Conservation (phyloP, 2,888 invertebrate genomes). For the Eretmocerus hayati region DNA sequence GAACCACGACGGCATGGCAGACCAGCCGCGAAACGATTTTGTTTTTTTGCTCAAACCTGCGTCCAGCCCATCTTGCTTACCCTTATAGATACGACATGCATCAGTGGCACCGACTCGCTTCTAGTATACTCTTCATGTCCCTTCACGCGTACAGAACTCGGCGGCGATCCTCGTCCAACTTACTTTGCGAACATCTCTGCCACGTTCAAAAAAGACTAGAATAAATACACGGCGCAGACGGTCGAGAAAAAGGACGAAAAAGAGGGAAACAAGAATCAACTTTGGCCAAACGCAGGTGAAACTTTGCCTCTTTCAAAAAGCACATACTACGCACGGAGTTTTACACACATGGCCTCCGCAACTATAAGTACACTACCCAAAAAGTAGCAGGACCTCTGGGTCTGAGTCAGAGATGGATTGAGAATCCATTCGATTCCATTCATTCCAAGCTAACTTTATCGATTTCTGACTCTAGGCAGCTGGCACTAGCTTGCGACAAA, state of each 20-base stretch:
- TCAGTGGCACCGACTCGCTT: slow-evolving; percentile 8
- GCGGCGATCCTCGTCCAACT: slow-evolving; percentile 5
- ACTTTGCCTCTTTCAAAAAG: too few relatives aligned
- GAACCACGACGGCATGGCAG: not conserved
- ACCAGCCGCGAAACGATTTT: slow-evolving; percentile 15
- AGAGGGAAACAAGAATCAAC: slow-evolving; percentile 5
- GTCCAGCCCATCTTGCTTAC: too few relatives aligned
- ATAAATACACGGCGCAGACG: not conserved
- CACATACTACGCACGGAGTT: too few relatives aligned
- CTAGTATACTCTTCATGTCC: slow-evolving; percentile 19
- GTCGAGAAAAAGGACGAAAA: slow-evolving; percentile 5
- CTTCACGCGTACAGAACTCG: slow-evolving; percentile 19
- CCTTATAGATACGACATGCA: slow-evolving; percentile 6
- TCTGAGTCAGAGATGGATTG: too few relatives aligned
- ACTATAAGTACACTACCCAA: too few relatives aligned
- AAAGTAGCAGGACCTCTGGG: too few relatives aligned
- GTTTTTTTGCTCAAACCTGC: slow-evolving; percentile 4
- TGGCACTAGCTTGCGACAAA: too few relatives aligned
- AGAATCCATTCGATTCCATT: too few relatives aligned
- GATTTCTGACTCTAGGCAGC: too few relatives aligned
- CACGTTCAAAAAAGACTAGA: not conserved
- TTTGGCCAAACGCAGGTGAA: slow-evolving; percentile 18
- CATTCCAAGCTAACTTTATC: too few relatives aligned
- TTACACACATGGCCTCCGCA: too few relatives aligned
- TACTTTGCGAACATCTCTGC: slow-evolving; percentile 14